phyloP scores from a whole-genome alignment of 30 jellyfish, hydroid and myxozoan species.

The Turritopsis rubra region DNA sequence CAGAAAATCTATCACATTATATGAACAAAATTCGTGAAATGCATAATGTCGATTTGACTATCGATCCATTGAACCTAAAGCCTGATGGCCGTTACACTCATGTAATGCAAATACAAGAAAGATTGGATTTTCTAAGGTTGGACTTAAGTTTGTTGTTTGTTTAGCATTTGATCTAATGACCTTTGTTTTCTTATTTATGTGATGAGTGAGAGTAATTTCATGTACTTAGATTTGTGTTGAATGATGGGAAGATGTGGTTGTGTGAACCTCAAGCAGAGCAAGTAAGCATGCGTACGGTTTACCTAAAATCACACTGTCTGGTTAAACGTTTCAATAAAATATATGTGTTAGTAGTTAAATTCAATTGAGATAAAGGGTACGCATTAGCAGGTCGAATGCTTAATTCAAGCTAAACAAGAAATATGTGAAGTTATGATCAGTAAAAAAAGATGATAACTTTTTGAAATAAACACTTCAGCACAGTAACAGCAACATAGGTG shows the following conservation, averaged over 20 bases:
- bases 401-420: too few species aligned
- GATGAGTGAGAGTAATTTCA: neutral
- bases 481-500: too few species aligned
- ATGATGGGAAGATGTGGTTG: constrained; percentile 97
- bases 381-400: too few species aligned
- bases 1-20: constrained; percentile 63
- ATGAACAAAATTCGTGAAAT: constrained; percentile 65
- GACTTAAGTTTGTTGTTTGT: neutral
- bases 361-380: too few species aligned
- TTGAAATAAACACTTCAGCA: too few species aligned
- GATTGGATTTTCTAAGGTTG: constrained; percentile 81
- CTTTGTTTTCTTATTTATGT: neutral
- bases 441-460: too few species aligned
- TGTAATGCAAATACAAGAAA: constrained; percentile 77
- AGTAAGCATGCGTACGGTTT: constrained; percentile 34
- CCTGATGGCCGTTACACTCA: constrained; percentile 83
- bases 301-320: too few species aligned
- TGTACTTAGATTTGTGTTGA: constrained; percentile 60
- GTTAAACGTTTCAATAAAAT: too few species aligned
- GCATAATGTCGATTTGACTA: constrained; percentile 56
- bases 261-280: constrained; percentile 98
- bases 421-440: too few species aligned
- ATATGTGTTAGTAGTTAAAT: too few species aligned
- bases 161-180: neutral
- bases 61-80: constrained; percentile 54